Percentiles rank a stretch among this genome's conserved stretches.
These are phyloP conservation scores for Orius laevigatus DNA, from an alignment of 1,140 invertebrate genomes.

Conservation along the genomic window DNA sequence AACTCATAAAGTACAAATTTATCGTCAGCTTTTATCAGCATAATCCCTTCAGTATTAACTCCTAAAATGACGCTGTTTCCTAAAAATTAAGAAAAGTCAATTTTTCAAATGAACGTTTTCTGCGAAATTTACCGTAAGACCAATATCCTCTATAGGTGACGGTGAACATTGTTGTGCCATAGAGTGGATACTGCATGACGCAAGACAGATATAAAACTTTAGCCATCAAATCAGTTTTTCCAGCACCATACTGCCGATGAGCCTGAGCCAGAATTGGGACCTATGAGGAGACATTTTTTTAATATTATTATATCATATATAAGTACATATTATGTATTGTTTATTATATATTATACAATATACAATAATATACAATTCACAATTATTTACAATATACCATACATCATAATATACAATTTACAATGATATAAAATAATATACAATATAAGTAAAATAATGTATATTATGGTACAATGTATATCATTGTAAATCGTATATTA, in stretches of 20 bases:
- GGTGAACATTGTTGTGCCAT: constrained; percentile 83
- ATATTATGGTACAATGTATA: too few species aligned
- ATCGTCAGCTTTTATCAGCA: constrained; percentile 74
- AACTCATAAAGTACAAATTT: constrained; percentile 82
- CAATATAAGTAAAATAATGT: too few species aligned
- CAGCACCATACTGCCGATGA: constrained; percentile 76
- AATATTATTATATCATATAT: not conserved
- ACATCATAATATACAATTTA: too few species aligned
- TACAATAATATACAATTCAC: too few species aligned
- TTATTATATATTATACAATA: too few species aligned
- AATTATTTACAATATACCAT: too few species aligned
- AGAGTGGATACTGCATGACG: constrained; percentile 93
- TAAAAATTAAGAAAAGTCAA: constrained; percentile 17
- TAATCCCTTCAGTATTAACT: constrained; percentile 79
- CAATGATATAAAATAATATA: too few species aligned
- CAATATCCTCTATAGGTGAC: constrained; percentile 84
- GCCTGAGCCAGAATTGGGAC: constrained; percentile 73
- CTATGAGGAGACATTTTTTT: constrained; percentile 22
- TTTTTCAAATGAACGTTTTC: not conserved
- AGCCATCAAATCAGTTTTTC: constrained; percentile 75
- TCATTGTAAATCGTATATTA: too few species aligned
- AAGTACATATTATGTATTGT: constrained; percentile 6
- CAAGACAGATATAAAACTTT: constrained; percentile 89
- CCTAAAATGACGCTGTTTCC: constrained; percentile 53
- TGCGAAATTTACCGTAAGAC: constrained; percentile 52